Percentiles rank a stretch among this genome's conserved stretches.
Conservation (phyloP, 2,888 invertebrate species). For the Eupithecia centaureata region DNA sequence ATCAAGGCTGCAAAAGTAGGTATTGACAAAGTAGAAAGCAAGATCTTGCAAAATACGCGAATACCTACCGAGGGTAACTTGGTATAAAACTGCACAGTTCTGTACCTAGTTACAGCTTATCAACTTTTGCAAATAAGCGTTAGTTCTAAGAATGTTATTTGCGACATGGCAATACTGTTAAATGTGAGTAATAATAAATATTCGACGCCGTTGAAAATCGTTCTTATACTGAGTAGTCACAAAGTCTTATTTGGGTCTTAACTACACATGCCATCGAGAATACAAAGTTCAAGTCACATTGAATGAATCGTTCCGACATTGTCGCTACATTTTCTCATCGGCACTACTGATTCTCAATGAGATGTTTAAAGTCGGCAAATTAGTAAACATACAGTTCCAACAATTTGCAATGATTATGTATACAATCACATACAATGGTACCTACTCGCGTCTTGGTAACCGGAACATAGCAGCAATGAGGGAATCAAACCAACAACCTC, state of each 20-base stretch:
- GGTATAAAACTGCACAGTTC: too few relatives aligned
- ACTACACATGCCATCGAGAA: slow-evolving; percentile 21
- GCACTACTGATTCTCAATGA: slow-evolving; percentile 1
- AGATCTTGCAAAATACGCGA: slow-evolving; percentile 7
- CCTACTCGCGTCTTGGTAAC: not conserved
- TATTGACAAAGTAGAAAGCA: not conserved
- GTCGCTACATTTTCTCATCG: slow-evolving; percentile 8
- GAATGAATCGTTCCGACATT: slow-evolving; percentile 1
- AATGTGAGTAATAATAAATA: not conserved
- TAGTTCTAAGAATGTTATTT: not conserved
- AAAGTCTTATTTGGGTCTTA: slow-evolving; percentile 15
- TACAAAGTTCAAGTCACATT: slow-evolving; percentile 7
- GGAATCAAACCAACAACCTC: too few relatives aligned
- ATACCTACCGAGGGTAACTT: not conserved
- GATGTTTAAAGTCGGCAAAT: slow-evolving; percentile 10
- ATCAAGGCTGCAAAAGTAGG: slow-evolving; percentile 11
- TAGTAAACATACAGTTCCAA: slow-evolving; percentile 11
- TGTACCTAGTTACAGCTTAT: not conserved
- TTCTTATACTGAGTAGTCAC: slow-evolving; percentile 11
- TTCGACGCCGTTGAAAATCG: not conserved
- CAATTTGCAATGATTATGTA: not conserved
- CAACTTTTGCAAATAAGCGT: not conserved
- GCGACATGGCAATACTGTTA: not conserved
- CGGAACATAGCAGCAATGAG: too few relatives aligned
- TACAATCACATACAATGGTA: not conserved